Conservation (phyloP, 2,888 invertebrate species). For the Agrotis puta region DNA sequence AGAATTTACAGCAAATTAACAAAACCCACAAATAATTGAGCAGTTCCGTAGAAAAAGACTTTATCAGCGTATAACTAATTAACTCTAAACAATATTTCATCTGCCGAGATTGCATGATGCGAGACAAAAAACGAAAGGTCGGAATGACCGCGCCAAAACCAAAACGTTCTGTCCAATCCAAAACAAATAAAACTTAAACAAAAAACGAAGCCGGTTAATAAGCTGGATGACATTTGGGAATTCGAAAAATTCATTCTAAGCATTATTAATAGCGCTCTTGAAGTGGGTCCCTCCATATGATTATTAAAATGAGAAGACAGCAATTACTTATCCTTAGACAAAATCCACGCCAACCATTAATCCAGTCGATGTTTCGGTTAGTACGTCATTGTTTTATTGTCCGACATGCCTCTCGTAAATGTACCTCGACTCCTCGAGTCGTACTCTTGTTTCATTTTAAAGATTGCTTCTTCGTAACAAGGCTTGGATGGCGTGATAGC, state of each 20-base stretch:
- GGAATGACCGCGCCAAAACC: constrained; percentile 90
- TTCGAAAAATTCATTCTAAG: constrained; percentile 89
- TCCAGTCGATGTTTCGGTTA: constrained; percentile 71
- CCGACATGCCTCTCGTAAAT: constrained; percentile 74
- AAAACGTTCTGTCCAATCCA: constrained; percentile 87
- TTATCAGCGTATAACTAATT: constrained; percentile 86
- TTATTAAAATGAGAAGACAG: constrained; percentile 86
- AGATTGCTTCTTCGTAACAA: constrained; percentile 84
- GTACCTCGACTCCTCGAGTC: constrained; percentile 68
- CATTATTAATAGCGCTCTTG: constrained; percentile 88
- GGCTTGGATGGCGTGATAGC: constrained; percentile 88
- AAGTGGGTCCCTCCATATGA: constrained; percentile 80
- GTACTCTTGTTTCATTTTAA: constrained; percentile 78
- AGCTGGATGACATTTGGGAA: constrained; percentile 91
- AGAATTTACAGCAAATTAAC: constrained; percentile 35
- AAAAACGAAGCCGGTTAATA: constrained; percentile 90
- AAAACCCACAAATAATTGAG: constrained; percentile 64
- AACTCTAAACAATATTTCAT: constrained; percentile 90
- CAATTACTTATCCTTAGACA: constrained; percentile 82
- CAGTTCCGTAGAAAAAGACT: constrained; percentile 81
- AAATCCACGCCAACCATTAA: constrained; percentile 75
- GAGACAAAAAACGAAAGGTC: constrained; percentile 89
- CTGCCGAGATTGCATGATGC: constrained; percentile 85
- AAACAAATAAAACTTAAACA: constrained; percentile 89
- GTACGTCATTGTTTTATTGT: constrained; percentile 75